Base-by-base conservation (phyloP, 1,140 invertebrate genomes). In the Reticulitermes speratus region DNA sequence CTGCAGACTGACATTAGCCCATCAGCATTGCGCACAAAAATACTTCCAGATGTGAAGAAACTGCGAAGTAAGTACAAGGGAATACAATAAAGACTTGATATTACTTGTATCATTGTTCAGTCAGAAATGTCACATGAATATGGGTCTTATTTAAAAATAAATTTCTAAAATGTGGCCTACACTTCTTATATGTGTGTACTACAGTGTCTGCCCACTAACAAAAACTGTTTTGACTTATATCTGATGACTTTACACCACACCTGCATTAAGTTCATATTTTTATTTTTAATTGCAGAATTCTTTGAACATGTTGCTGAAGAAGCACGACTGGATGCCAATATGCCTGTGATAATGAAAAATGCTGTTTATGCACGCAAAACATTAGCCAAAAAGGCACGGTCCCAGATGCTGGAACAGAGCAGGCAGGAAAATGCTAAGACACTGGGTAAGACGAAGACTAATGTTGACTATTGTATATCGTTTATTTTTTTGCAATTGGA, bases 331-430 rank as follows among this genome's bases (percentile, higher is more conserved):
- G 87, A 87, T 86, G 87, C 87, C 55, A 86, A 87, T 75, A 87
- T 87, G 87, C 87, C 87, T 86, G 87, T 87, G 25, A 87, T 87
- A 32, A 87, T 87, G 87, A 87, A 86, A 69, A 87, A 87, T 84
- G 82, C 87, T 87, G 87, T 87, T 23, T 87, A 87, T 87, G 87
- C 87, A 6, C 75, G 84, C 30, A 87, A 87, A 82, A 75, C 85
- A 25, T 65, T 87, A 38, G 85, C 87, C 23, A 87, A 86, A 75
- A 86, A 83, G 55, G 87, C 85, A 19, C 65, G 85, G 25, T 23
- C 85, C 14, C 85, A 87, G 52, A 25, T 86, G 52, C 44, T 87
- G 32, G 87, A 87, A 59, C 87, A 87, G 45, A 87, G 82, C 82
- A 55, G 87, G 38, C 82, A 81, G 25, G 87, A 87, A 59, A 87